Base-by-base conservation (phyloP, 2,888 invertebrate species). In the Venusia cambrica region DNA sequence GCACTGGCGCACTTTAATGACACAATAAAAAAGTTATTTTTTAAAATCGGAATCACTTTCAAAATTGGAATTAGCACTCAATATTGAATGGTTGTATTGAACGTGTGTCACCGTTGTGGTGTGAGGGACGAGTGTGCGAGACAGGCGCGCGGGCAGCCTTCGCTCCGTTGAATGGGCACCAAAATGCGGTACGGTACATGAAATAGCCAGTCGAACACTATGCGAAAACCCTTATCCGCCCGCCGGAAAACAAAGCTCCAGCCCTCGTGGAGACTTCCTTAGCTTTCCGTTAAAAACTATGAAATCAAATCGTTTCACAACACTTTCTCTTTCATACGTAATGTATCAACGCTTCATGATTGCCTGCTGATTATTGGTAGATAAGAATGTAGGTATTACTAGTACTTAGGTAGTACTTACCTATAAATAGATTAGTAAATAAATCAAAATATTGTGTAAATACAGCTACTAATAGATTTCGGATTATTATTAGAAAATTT, bases 161-260 rank as follows among this genome's bases (percentile, higher is more conserved):
- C 77, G 62, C 71, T 68, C 38, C 76, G 78, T 77, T 87, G 88
- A 89, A 88, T 88, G 88, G 79, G 67, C 78, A 67, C 87, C 87
- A 62, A 87, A 87, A 84, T 78, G 81, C 79, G 74, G 80, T 75
- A 75, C 83, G 66, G 78, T 78, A 83, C 74, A 79, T 87, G 73
- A 87, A 87, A 85, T 87, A 87, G 81, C 74, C 80, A 72, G 73
- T 73, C 78, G 75, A 80, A 76, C 67, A 72, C 73, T 80, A 80
- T 70, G 87, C 85, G 83, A 85, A 87, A 87, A 79, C 85, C 84
- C 79, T 83, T 77, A 70, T 76, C 72, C 70, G 66, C 68, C 71
- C 65, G 67, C 53, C 63, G 70, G 70, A 74, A 71, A 72, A 64
- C 70, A 70, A 48, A 71, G 68, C 72, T 68, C 48, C 61, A 68